Base-by-base conservation (phyloP, 1,140 invertebrate genomes). In the Panagrolaimus sp. region DNA sequence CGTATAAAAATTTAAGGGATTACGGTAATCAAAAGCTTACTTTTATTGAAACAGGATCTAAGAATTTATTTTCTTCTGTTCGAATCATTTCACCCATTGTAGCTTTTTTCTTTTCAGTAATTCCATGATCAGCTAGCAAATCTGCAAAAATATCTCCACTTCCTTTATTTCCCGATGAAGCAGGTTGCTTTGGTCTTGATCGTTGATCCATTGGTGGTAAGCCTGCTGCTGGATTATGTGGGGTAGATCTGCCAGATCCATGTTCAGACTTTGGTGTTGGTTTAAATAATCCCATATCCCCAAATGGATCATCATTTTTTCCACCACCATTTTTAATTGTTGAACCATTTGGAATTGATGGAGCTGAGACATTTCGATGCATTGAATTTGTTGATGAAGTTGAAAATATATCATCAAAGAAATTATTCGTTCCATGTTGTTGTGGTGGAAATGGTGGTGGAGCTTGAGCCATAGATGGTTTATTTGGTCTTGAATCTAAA, bases 81-180 rank as follows among this genome's bases (percentile, higher is more conserved):
- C 71, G 64, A 44, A 44, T 65, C 72, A 81, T 67, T 38, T 77
- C 79, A 43, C 67, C 80, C 46, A 81, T 63, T 15, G 79, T 73
- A 28, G 71, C 32, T 21, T 74, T 75, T n/a, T 65, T 65, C 43
- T 68, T 70, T 43, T 78, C 72, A n/a, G 63, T 44, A 43, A 83
- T 81, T 14, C 78, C 78, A 24, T 82, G 78, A 9, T 69, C 38
- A 43, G 63, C 52, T 6, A 81, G 75, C 8, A 81, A 48, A 63
- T 81, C 79, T 38, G 78, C 79, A 68, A 81, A 81, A 28, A 70
- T 58, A 12, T 46, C 64, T 71, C 67, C 67, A 10, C 28, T 64
- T 9, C 14, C n/a, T 21, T 64, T n/a, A 21, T 64, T 64, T 8
- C 21, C 28, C 17, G 17, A 28, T 43, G 63, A 43, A 17, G 43